phyloP scores from a whole-genome alignment of 2,797 vertebrate genomes.

The Crocidura indochinensis region DNA sequence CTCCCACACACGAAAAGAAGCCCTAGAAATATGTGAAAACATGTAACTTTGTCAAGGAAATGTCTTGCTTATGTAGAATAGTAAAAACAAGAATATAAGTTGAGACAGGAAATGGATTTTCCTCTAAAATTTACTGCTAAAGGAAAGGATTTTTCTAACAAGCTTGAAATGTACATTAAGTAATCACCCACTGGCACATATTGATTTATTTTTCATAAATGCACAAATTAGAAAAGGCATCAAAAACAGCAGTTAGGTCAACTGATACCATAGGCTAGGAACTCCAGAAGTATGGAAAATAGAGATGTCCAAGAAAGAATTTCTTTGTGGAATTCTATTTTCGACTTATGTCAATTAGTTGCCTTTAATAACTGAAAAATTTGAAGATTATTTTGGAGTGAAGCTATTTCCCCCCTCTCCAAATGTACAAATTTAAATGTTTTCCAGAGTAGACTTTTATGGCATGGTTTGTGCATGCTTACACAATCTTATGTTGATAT shows the following conservation, averaged over 20 bases:
- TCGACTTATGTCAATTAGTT: background rate
- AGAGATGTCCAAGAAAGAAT: background rate
- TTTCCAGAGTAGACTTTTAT: constrained; percentile 54
- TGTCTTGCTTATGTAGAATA: background rate
- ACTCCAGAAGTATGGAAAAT: background rate
- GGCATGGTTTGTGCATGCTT: background rate
- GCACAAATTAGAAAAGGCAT: constrained; percentile 46
- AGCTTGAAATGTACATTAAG: constrained; percentile 58
- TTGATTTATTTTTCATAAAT: constrained; percentile 20
- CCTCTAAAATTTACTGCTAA: constrained; percentile 54
- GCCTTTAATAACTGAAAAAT: constrained; percentile 45
- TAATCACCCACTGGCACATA: background rate
- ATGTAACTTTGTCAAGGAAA: constrained; percentile 58
- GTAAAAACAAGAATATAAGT: constrained; percentile 59
- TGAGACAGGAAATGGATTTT: constrained; percentile 53
- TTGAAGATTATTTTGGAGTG: constrained; percentile 56
- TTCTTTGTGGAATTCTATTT: constrained; percentile 43
- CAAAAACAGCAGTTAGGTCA: constrained; percentile 23
- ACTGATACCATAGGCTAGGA: constrained; percentile 40
- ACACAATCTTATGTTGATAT: background rate
- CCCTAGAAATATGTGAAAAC: constrained; percentile 49
- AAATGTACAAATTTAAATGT: constrained; percentile 55
- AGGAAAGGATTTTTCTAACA: constrained; percentile 45
- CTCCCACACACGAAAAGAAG: background rate
- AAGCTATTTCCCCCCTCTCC: constrained; percentile 9